Percentiles rank a stretch among this genome's conserved stretches.
phyloP scores from a whole-genome alignment of 2,888 invertebrate species.

The Tanypteryx hageni region DNA sequence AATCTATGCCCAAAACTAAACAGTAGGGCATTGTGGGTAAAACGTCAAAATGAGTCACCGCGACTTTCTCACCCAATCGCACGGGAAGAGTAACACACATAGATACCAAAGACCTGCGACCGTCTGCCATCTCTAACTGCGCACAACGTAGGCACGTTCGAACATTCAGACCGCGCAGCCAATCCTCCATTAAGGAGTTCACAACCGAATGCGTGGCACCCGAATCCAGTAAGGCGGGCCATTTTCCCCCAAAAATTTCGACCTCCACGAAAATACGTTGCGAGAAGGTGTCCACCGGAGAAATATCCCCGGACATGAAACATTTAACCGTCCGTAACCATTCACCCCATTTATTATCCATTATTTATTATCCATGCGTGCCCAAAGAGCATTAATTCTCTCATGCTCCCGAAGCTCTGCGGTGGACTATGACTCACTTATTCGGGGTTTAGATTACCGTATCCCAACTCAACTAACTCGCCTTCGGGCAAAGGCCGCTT shows the following conservation, averaged over 20 bases:
- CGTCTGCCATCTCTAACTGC: conserved; percentile 11
- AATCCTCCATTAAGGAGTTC: not conserved
- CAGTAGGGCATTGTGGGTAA: not conserved
- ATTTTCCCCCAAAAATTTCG: not conserved
- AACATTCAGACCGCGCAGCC: not conserved
- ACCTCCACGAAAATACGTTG: not conserved
- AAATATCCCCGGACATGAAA: not conserved
- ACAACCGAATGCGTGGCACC: not conserved
- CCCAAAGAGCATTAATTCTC: conserved; percentile 31
- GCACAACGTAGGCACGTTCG: not conserved
- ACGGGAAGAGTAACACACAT: not conserved
- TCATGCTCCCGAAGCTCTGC: not conserved
- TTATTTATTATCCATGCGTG: not conserved
- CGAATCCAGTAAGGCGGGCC: not conserved
- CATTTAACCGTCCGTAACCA: not conserved
- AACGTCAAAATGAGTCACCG: not conserved
- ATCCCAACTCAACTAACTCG: not conserved
- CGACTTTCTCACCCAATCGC: not conserved
- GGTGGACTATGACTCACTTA: not conserved
- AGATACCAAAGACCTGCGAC: too few species aligned
- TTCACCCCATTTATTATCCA: not conserved
- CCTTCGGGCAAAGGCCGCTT: not conserved
- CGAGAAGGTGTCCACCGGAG: too few species aligned
- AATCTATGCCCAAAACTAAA: not conserved
- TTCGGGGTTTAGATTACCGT: conserved; percentile 33